phyloP scores from a whole-genome alignment of 2,888 invertebrate species.

The Seladonia tumulorum region DNA sequence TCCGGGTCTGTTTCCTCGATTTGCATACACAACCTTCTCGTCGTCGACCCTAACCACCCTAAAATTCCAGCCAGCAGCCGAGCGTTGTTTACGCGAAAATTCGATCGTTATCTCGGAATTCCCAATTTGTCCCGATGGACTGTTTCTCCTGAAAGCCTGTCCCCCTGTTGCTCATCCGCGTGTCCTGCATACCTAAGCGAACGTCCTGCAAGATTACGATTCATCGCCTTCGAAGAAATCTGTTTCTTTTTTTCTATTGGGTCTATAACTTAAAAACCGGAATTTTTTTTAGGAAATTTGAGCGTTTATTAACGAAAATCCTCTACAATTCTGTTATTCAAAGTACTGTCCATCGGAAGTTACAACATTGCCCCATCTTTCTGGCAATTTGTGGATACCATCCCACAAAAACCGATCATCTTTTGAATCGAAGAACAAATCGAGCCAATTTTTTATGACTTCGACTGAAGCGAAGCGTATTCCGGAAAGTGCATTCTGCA shows the following conservation, averaged over 20 bases:
- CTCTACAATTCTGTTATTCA: too few species aligned
- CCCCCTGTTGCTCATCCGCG: not conserved
- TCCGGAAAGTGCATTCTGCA: too few species aligned
- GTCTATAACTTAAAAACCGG: too few species aligned
- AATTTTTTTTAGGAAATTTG: too few species aligned
- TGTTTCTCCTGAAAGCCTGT: not conserved
- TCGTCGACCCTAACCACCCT: not conserved
- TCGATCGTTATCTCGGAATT: constrained; percentile 6
- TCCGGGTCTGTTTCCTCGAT: not conserved
- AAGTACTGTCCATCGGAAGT: too few species aligned
- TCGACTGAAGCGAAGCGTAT: too few species aligned
- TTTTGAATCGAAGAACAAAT: too few species aligned
- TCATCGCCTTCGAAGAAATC: not conserved
- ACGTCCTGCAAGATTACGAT: not conserved
- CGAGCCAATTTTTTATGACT: too few species aligned
- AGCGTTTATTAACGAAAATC: too few species aligned
- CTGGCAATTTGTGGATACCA: too few species aligned
- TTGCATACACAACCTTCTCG: not conserved
- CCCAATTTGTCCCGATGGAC: not conserved
- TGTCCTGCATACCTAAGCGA: not conserved
- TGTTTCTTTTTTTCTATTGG: not conserved
- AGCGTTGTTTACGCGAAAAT: not conserved
- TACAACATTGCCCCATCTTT: too few species aligned
- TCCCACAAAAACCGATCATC: too few species aligned
- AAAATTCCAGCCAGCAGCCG: not conserved